These are phyloP conservation scores for Tetranychus truncatus DNA, from an alignment of 2,888 invertebrate genomes.

Conservation along the genomic window DNA sequence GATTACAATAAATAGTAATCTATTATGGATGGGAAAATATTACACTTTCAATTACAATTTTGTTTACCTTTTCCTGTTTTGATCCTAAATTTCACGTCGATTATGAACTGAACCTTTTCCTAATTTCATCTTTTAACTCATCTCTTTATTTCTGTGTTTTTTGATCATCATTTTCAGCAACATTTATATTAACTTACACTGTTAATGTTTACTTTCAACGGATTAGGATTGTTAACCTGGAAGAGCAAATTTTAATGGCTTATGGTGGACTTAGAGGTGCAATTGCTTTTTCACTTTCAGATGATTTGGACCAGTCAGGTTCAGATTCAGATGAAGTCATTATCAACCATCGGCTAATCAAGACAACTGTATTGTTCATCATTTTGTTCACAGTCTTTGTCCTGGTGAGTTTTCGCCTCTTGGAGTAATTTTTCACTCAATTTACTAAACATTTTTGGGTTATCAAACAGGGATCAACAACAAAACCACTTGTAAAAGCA, in stretches of 20 bases:
- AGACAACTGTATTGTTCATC: slow-evolving; percentile 34
- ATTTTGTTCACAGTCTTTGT: slow-evolving; percentile 35
- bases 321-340: slow-evolving; percentile 30
- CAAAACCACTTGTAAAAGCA: slow-evolving; percentile 1
- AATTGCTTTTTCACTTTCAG: slow-evolving; percentile 38
- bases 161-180: slow-evolving; percentile 33
- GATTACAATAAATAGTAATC: too few relatives aligned
- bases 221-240: slow-evolving; percentile 1
- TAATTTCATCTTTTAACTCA: neutral
- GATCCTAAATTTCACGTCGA: neutral
- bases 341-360: slow-evolving; percentile 29
- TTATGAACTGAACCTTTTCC: neutral
- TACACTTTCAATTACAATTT: too few relatives aligned
- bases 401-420: slow-evolving; percentile 24
- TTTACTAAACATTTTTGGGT: neutral
- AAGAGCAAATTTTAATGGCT: slow-evolving; percentile 26
- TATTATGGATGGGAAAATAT: too few relatives aligned
- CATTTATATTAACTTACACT: slow-evolving; percentile 23
- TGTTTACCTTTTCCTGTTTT: too few relatives aligned
- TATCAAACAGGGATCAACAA: slow-evolving; percentile 1
- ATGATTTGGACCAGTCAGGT: slow-evolving; percentile 23
- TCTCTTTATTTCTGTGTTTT: neutral
- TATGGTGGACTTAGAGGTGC: slow-evolving; percentile 42
- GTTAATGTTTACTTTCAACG: slow-evolving; percentile 3
- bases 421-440: neutral